These are phyloP conservation scores for Sicus ferrugineus DNA, from an alignment of 2,888 invertebrate species.

Conservation along the genomic window DNA sequence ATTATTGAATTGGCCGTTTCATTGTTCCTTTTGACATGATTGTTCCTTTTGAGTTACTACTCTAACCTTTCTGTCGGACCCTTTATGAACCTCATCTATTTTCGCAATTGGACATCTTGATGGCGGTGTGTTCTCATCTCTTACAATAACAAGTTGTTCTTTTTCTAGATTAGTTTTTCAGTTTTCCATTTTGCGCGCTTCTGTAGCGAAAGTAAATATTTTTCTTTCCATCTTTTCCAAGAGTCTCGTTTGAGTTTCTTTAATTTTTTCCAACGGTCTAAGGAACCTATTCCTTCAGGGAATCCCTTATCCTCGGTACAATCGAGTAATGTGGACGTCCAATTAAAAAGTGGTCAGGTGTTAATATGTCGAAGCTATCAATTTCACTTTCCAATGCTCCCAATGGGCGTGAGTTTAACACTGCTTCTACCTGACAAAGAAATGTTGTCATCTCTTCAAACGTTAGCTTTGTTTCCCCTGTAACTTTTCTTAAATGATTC, in stretches of 20 bases:
- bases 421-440: constrained; percentile 13
- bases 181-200: neutral
- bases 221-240: neutral
- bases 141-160: no score
- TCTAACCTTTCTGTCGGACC: no score
- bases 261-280: neutral
- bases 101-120: no score
- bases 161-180: no score
- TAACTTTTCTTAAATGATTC: no score
- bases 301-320: neutral
- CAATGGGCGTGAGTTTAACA: constrained; percentile 1
- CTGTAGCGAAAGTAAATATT: neutral
- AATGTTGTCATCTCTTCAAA: constrained; percentile 27
- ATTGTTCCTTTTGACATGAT: no score
- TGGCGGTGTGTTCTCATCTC: neutral
- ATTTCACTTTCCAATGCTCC: neutral
- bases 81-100: no score
- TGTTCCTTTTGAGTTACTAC: no score
- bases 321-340: no score
- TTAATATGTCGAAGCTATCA: constrained; percentile 1
- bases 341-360: neutral
- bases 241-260: neutral
- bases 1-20: neutral
- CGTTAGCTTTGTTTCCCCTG: neutral
- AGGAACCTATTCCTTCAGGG: neutral